Evolutionary conservation across 2,797 vertebrate genomes (phyloP).

Genomic region (Epinephelus coioides): DNA sequence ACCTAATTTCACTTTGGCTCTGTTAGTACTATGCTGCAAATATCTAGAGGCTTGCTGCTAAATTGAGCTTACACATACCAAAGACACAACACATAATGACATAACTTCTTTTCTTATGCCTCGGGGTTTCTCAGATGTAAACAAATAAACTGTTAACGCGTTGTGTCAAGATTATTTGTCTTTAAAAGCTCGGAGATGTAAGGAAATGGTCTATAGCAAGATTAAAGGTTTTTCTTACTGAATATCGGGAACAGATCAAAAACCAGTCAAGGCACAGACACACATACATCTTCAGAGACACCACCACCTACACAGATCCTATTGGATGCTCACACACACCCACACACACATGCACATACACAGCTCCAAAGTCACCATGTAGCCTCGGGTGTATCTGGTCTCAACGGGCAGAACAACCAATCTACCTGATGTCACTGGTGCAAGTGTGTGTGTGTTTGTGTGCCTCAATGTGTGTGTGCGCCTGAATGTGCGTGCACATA

Average conservation of each 20-base stretch:
- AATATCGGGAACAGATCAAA: constrained; percentile 28
- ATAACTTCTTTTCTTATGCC: constrained; percentile 48
- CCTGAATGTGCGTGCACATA: neutral
- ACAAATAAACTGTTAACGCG: constrained; percentile 22
- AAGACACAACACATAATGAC: constrained; percentile 55
- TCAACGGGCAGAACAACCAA: constrained; percentile 65
- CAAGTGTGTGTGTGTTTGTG: constrained; percentile 22
- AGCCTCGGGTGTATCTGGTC: constrained; percentile 63
- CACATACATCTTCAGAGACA: constrained; percentile 17
- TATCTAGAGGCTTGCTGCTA: constrained; percentile 58
- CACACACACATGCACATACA: constrained; percentile 8
- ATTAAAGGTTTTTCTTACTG: constrained; percentile 10
- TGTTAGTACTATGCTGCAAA: constrained; percentile 46
- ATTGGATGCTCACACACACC: constrained; percentile 1
- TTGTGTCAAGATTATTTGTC: constrained; percentile 15
- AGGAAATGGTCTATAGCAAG: constrained; percentile 10
- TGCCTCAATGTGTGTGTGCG: constrained; percentile 19
- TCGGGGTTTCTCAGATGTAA: constrained; percentile 51
- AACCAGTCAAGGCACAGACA: constrained; percentile 3
- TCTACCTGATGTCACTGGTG: constrained; percentile 59
- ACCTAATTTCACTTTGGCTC: constrained; percentile 46
- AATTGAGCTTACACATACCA: constrained; percentile 48
- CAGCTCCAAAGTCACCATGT: constrained; percentile 56
- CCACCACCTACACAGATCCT: constrained; percentile 17
- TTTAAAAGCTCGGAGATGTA: constrained; percentile 12